phyloP scores from a whole-genome alignment of 2,888 invertebrate species.

The Parnassius glacialis region DNA sequence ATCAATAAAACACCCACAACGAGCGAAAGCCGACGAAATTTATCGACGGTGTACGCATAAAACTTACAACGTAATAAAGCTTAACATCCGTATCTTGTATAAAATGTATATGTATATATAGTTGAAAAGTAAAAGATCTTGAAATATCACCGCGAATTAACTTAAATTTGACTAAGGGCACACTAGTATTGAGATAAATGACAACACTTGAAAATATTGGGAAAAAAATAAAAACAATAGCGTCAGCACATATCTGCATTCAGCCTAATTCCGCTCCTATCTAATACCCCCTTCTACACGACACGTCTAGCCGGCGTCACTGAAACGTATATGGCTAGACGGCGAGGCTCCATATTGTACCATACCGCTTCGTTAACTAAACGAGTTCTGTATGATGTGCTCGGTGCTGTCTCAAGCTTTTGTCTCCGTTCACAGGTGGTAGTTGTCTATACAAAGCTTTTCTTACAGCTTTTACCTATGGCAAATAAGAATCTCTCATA shows the following conservation, averaged over 20 bases:
- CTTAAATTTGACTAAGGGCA: constrained; percentile 4
- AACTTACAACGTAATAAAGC: constrained; percentile 40
- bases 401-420: constrained; percentile 38
- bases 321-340: constrained; percentile 58
- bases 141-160: not conserved
- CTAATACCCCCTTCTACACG: constrained; percentile 31
- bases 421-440: constrained; percentile 35
- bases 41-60: constrained; percentile 45
- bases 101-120: constrained; percentile 28
- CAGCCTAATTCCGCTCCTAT: constrained; percentile 21
- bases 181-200: constrained; percentile 4
- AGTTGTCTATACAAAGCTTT: constrained; percentile 28
- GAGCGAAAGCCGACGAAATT: constrained; percentile 40
- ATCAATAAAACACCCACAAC: constrained; percentile 52
- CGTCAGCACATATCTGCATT: constrained; percentile 16
- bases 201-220: constrained; percentile 10
- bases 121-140: constrained; percentile 11
- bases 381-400: constrained; percentile 39
- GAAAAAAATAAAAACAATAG: constrained; percentile 5
- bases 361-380: constrained; percentile 53
- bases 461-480: constrained; percentile 1
- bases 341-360: constrained; percentile 56
- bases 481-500: too few relatives aligned
- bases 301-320: constrained; percentile 44
- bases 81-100: constrained; percentile 41